Percentiles rank a stretch among this genome's conserved stretches.
These are phyloP conservation scores for Tipula vernalis DNA, from an alignment of 2,888 invertebrate genomes.

Conservation along the genomic window DNA sequence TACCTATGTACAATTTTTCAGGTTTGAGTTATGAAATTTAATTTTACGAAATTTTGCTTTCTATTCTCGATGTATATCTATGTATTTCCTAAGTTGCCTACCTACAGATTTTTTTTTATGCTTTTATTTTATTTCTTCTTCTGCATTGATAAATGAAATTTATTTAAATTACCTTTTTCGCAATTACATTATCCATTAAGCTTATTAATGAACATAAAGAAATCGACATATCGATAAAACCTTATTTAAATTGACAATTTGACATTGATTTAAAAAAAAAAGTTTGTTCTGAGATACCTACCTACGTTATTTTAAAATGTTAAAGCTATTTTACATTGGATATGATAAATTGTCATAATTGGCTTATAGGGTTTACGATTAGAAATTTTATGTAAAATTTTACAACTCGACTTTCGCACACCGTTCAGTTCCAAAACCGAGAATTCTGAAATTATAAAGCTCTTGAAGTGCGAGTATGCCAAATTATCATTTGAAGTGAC, in stretches of 20 bases:
- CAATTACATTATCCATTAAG: conserved; percentile 4
- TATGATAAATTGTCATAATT: neutral
- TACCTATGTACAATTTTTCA: neutral
- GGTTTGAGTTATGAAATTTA: neutral
- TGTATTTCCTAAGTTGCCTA: neutral
- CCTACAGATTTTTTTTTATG: neutral
- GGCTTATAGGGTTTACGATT: too few relatives aligned
- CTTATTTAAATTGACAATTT: neutral
- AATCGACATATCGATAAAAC: neutral
- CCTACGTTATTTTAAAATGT: neutral
- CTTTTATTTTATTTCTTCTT: neutral
- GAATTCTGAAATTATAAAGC: too few relatives aligned
- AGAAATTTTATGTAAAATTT: too few relatives aligned
- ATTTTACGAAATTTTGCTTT: neutral
- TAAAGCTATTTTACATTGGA: neutral
- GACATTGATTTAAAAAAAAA: neutral
- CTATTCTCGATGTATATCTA: neutral
- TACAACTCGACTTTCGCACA: too few relatives aligned
- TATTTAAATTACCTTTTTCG: neutral
- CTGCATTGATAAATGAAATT: neutral
- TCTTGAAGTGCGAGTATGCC: too few relatives aligned
- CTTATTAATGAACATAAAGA: neutral
- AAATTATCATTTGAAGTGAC: too few relatives aligned
- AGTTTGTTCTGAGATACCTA: neutral
- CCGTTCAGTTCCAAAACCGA: too few relatives aligned